Conservation (phyloP, 2,113 vertebrate genomes). For the Atractosteus spatula region DNA sequence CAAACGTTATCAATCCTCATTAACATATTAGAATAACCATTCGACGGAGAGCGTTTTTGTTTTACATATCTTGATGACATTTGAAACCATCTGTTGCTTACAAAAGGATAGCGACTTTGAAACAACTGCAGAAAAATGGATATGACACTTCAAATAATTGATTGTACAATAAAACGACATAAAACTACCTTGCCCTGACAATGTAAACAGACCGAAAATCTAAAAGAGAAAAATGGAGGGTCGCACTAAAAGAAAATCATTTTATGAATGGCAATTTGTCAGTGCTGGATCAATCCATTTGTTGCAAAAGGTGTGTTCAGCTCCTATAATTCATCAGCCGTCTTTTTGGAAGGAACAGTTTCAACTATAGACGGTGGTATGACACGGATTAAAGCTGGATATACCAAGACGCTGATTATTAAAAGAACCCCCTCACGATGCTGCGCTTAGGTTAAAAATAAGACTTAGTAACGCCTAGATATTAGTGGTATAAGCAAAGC, state of each 20-base stretch:
- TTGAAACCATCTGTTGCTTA: conserved; percentile 66
- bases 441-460: neutral
- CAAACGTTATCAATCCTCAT: too few species aligned
- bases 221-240: neutral
- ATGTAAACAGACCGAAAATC: too few species aligned
- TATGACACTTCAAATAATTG: too few species aligned
- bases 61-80: too few species aligned
- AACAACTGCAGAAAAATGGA: too few species aligned
- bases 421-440: conserved; percentile 6
- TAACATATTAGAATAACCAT: too few species aligned
- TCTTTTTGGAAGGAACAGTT: conserved; percentile 10
- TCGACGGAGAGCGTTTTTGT: too few species aligned
- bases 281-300: conserved; percentile 67
- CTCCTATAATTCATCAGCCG: neutral
- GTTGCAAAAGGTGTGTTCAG: conserved; percentile 30
- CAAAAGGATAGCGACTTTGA: neutral
- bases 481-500: conserved; percentile 65
- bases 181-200: too few species aligned
- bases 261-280: conserved; percentile 67
- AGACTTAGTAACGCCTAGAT: conserved; percentile 8
- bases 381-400: conserved; percentile 13
- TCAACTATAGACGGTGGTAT: neutral
- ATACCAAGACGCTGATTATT: conserved; percentile 4
- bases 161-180: too few species aligned
- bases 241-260: conserved; percentile 26